Evolutionary conservation across 2,888 invertebrate genomes (phyloP).

Genomic region (Epinotia bilunana): DNA sequence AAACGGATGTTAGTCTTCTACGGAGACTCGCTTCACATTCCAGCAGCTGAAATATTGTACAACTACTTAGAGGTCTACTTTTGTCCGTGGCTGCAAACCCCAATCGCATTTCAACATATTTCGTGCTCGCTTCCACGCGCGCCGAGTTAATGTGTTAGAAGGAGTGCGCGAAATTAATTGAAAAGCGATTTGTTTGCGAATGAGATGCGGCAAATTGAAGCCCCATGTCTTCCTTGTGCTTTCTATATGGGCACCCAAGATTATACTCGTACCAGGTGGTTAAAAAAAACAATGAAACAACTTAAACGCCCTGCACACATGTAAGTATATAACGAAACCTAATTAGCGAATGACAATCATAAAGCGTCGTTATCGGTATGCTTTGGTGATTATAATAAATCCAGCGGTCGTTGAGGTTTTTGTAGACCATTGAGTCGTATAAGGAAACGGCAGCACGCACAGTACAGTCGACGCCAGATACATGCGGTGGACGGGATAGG

Average conservation of each 20-base stretch:
- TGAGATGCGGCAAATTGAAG: background rate
- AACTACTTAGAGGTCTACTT: background rate
- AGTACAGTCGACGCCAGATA: constrained; percentile 1
- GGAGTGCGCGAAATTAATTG: background rate
- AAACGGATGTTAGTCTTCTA: background rate
- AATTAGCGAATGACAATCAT: constrained; percentile 49
- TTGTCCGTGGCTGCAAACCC: background rate
- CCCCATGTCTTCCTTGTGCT: background rate
- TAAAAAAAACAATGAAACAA: constrained; percentile 35
- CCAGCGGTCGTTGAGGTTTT: constrained; percentile 46
- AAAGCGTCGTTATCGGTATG: constrained; percentile 48
- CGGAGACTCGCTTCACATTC: background rate
- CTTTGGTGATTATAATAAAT: constrained; percentile 61
- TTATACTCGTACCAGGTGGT: background rate
- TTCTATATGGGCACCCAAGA: background rate
- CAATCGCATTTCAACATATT: background rate
- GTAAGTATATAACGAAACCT: constrained; percentile 46
- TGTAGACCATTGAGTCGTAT: constrained; percentile 27
- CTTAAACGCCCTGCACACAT: constrained; percentile 36
- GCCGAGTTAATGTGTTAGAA: background rate
- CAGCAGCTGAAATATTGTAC: background rate
- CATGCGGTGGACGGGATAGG: background rate
- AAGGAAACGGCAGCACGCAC: constrained; percentile 9
- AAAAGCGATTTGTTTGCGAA: background rate
- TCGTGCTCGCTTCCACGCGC: background rate